Evolutionary conservation across 2,113 vertebrate species (phyloP), one percentile per base, ranked within the genome.

Genomic region (Sphyrna mokarran): DNA sequence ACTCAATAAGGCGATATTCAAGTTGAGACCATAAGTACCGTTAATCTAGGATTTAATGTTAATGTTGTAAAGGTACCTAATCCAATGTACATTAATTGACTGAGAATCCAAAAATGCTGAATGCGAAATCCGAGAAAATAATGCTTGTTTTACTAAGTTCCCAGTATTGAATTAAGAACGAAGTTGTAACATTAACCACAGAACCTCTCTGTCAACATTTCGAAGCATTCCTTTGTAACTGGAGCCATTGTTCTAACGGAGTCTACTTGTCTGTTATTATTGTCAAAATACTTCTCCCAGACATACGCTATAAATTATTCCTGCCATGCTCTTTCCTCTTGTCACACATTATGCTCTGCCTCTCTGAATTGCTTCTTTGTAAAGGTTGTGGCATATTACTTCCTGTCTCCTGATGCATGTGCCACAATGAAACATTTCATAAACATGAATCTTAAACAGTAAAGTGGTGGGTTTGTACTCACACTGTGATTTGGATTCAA

Each of bases 391-490:
- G 1, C 94, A 29, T 43, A 54, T 95, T 95, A 70, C 69, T 95
- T 95, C 69, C 94, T 72, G 94, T 76, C 69, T 72, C 69, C 68
- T 72, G 69, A 72, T 72, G 40, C 43, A 26, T 40, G 54, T 72
- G 20, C 13, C 94, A 95, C 94, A 95, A 95, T 54, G 94, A 72
- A 54, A 72, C 68, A 95, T 48, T 95, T 95, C 68, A 95, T 72
- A 72, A 54, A 63, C 43, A 76, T 13, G 20, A 91, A 94, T 94
- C 70, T 94, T 18, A n/a, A 91, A 48, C 66, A 69, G 66, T 43
- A 33, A 70, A 48, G 68, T 29, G 43, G 48, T 61, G 69, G 43
- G 20, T 72, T 95, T 95, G 69, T 54, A 72, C 94, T 95, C 68
- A 70, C 93, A 54, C 40, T 95, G 68, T 93, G 61, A 66, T 93